Base-by-base conservation (phyloP, 2,888 invertebrate genomes). In the Lithophane ornitopus region DNA sequence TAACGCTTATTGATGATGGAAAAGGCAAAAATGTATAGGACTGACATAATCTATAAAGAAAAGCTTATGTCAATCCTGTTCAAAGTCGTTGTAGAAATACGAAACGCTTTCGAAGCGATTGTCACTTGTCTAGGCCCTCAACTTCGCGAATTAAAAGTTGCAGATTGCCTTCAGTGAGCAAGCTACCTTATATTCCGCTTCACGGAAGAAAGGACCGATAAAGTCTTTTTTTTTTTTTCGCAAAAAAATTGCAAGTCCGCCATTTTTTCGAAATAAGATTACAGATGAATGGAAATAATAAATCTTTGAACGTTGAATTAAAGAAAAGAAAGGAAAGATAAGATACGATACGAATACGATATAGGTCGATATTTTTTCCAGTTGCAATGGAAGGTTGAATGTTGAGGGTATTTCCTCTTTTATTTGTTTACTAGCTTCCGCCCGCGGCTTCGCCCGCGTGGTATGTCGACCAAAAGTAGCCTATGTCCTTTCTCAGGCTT, bases 201-300 rank as follows among this genome's bases (percentile, higher is more conserved):
- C 70, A 49, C 73, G 71, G 74, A 71, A 69, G 72, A 80, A 70
- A 54, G 61, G 46, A 41, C 56, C 67, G 78, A 82, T 76, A 77
- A 77, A 75, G 44, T 58, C 59, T 80, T 76, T 76, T 81, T 76
- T 76, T 81, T 76, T 81, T 78, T 81, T 56, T 63, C 44, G 67
- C 76, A 66, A 68, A 76, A 76, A 80, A 85, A 76, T 78, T 86
- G 71, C 74, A 79, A 80, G 58, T 19, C 56, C 39, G 56, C 62
- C 70, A 67, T 74, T 70, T 78, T 69, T 75, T 63, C 68, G 66
- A 76, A 80, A 76, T 73, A 73, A 78, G 76, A 78, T 84, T 76
- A 79, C 66, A 85, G 69, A 76, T 76, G 66, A 86, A 69, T 62
- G 67, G 68, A 66, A 74, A 77, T 78, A 71, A 75, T 81, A 81